These are phyloP conservation scores for Seriola rivoliana DNA, from an alignment of 2,113 vertebrate genomes.

Conservation along the genomic window DNA sequence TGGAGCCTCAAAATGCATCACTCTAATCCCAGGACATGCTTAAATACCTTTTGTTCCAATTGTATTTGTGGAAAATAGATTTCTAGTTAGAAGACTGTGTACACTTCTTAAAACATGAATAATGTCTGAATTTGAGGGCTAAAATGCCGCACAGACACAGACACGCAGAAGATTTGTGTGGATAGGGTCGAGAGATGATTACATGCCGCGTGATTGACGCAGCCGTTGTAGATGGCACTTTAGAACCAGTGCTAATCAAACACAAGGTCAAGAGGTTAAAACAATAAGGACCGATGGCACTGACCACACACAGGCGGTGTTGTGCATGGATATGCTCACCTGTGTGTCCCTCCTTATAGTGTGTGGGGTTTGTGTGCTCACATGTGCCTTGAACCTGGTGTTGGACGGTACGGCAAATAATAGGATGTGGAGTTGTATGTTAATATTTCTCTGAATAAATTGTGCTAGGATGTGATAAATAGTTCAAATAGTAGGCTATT, in stretches of 20 bases:
- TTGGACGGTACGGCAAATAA: too few species aligned
- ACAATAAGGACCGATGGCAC: constrained; percentile 22
- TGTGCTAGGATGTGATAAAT: too few species aligned
- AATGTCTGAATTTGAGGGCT: neutral
- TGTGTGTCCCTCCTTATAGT: neutral
- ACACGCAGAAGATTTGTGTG: neutral
- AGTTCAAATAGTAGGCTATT: neutral
- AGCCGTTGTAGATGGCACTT: constrained; percentile 25
- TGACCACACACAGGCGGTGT: neutral
- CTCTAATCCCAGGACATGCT: constrained; percentile 3
- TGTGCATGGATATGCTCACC: neutral
- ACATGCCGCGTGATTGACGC: constrained; percentile 16
- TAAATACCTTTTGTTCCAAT: constrained; percentile 1
- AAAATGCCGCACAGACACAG: neutral
- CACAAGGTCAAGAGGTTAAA: constrained; percentile 54
- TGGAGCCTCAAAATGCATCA: constrained; percentile 7
- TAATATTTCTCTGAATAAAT: neutral
- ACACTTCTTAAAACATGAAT: neutral
- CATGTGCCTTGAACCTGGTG: neutral
- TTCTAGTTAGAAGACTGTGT: neutral
- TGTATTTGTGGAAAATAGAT: constrained; percentile 1
- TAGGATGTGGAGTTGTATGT: neutral
- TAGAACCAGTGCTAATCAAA: constrained; percentile 56
- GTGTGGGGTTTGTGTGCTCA: neutral
- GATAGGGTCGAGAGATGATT: neutral